Base-by-base conservation (phyloP, 2,113 vertebrate genomes). In the Chaetops frenatus region DNA sequence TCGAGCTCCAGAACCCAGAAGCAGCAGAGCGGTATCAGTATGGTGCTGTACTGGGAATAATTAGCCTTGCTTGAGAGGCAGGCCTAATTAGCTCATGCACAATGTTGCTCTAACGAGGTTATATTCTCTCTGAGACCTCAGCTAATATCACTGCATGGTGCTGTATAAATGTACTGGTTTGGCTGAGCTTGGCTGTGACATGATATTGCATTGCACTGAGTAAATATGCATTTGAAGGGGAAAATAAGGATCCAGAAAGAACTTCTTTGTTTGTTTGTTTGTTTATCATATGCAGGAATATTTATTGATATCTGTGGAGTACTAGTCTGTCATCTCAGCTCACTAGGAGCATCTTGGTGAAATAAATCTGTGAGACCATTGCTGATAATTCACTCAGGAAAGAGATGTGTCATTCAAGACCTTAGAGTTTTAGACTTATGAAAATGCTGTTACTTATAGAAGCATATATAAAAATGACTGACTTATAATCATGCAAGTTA, bases 61-160 rank as follows among this genome's bases (percentile, higher is more conserved):
- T 97, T 97, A 97, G 91, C 82, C 70, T 92, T 96, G 92, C 92
- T 96, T 94, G 91, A 97, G 86, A 94, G 80, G 77, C 95, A 95
- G 88, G 56, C 64, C 86, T 96, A 96, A 97, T 97, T 97, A 95
- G 83, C 72, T 65, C 80, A 51, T 90, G 91, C 76, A 90, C 95
- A 84, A 36, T 78, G 83, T 95, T 95, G 80, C 91, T 94, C 82
- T 96, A 94, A 97, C 40, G 40, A 96, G 91, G 92, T 93, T 95
- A 91, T 91, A 96, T 74, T 94, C 88, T 97, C 94, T 67, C 61
- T 51, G 91, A 97, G 92, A 92, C 92, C 89, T 89, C 81, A 94
- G 86, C 81, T 95, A 87, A 95, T 87, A 94, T 94, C 93, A 47
- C 73, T 94, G 91, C 86, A 48, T 88, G 83, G 72, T 91, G 80